Evolutionary conservation across 2,797 vertebrate genomes (phyloP).

Genomic region (Limosa lapponica): DNA sequence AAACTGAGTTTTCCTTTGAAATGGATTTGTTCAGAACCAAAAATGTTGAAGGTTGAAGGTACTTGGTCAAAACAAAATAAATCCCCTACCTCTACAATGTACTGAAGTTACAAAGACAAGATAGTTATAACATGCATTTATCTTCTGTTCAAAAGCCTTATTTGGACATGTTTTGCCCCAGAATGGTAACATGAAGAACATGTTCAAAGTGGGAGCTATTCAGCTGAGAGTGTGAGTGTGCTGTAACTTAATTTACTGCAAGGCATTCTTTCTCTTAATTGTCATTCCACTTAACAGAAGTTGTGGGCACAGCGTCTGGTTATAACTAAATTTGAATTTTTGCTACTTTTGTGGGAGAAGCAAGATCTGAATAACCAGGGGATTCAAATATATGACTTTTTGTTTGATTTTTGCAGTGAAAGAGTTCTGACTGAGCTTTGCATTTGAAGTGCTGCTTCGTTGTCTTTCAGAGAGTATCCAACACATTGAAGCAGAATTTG

Average conservation of each 20-base stretch:
- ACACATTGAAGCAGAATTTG: conserved; percentile 28
- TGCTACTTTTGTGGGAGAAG: not conserved
- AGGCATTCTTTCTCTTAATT: not conserved
- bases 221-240: not conserved
- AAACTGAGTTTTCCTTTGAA: not conserved
- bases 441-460: not conserved
- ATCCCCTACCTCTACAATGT: not conserved
- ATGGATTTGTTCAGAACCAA: not conserved
- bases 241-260: not conserved
- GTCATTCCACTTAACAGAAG: not conserved
- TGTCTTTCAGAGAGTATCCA: conserved; percentile 35
- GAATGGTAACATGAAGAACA: not conserved
- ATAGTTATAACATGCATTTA: not conserved
- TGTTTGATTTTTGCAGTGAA: not conserved
- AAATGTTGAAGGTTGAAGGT: not conserved
- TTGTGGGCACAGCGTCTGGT: not conserved
- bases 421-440: not conserved
- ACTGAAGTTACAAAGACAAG: not conserved
- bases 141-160: not conserved
- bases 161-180: not conserved
- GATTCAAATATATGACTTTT: not conserved
- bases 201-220: not conserved
- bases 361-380: not conserved
- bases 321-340: not conserved
- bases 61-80: not conserved